Conservation (phyloP, 2,113 vertebrate genomes). For the Smithornis capensis region DNA sequence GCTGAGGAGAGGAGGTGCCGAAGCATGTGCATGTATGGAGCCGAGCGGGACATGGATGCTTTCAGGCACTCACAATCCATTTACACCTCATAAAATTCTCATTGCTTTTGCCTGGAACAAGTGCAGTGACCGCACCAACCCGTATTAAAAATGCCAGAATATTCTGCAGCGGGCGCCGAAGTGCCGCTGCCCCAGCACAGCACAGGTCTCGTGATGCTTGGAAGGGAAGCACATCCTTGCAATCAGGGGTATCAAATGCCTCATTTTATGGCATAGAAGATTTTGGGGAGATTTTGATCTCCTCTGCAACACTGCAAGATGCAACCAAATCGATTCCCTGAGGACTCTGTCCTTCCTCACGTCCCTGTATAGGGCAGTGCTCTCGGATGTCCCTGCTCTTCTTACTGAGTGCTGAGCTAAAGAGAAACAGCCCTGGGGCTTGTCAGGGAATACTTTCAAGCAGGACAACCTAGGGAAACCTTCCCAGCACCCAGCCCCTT, state of each 20-base stretch:
- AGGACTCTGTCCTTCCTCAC: background rate
- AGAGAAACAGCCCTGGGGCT: background rate
- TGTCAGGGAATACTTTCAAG: background rate
- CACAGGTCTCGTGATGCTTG: accelerated
- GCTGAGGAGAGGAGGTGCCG: background rate
- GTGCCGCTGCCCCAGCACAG: background rate
- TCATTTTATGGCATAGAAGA: background rate
- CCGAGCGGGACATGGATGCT: background rate
- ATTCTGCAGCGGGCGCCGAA: background rate
- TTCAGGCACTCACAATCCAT: constrained; percentile 26
- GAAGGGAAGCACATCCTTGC: background rate
- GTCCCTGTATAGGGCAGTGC: accelerated
- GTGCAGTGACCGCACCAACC: background rate
- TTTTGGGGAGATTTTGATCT: background rate
- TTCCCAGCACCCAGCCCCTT: background rate
- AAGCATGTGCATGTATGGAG: background rate
- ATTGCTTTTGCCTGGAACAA: constrained; percentile 16
- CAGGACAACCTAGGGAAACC: background rate
- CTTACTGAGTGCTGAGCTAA: background rate
- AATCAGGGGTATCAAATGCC: background rate
- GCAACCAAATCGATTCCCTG: background rate
- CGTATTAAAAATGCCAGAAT: background rate
- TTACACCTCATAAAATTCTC: constrained; percentile 60
- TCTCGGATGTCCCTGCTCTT: background rate
- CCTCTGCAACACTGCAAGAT: background rate